Evolutionary conservation across 2,113 vertebrate species (phyloP).

Genomic region (Aphyosemion australe): DNA sequence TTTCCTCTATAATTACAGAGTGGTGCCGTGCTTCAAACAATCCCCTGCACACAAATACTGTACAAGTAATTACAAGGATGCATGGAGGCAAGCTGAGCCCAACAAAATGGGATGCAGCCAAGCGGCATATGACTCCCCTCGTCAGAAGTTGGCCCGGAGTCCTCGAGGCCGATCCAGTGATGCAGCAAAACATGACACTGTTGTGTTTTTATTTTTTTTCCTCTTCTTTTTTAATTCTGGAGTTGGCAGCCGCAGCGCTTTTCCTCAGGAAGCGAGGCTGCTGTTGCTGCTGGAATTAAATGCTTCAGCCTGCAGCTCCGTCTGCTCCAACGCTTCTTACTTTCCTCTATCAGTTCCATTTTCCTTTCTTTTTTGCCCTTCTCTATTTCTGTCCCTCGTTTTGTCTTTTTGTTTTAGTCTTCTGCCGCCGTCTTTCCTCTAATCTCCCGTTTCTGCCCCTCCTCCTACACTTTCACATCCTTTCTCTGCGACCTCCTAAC

Average conservation of each 20-base stretch:
- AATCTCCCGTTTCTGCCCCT: conserved; percentile 27
- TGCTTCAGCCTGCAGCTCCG: conserved; percentile 37
- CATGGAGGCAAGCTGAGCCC: conserved; percentile 44
- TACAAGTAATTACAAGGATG: conserved; percentile 58
- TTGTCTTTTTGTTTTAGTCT: conserved; percentile 9
- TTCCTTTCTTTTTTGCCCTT: neutral
- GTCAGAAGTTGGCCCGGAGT: conserved; percentile 45
- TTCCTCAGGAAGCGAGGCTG: conserved; percentile 29
- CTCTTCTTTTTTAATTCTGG: conserved; percentile 12
- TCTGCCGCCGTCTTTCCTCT: neutral
- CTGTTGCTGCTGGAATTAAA: conserved; percentile 27
- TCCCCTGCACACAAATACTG: conserved; percentile 51
- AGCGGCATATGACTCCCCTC: conserved; percentile 48
- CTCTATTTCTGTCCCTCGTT: neutral
- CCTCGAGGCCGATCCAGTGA: conserved; percentile 51
- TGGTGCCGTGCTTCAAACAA: conserved; percentile 26
- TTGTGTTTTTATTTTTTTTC: conserved; percentile 12
- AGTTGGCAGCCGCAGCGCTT: conserved; percentile 41
- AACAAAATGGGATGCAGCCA: conserved; percentile 50
- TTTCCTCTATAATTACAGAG: conserved; percentile 49
- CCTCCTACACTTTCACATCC: conserved; percentile 26
- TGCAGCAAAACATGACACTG: conserved; percentile 62
- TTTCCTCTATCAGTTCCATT: neutral
- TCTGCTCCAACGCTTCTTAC: conserved; percentile 20
- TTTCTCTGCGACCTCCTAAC: conserved; percentile 9